phyloP scores from a whole-genome alignment of 2,797 vertebrate genomes.

The Remorina albescens region DNA sequence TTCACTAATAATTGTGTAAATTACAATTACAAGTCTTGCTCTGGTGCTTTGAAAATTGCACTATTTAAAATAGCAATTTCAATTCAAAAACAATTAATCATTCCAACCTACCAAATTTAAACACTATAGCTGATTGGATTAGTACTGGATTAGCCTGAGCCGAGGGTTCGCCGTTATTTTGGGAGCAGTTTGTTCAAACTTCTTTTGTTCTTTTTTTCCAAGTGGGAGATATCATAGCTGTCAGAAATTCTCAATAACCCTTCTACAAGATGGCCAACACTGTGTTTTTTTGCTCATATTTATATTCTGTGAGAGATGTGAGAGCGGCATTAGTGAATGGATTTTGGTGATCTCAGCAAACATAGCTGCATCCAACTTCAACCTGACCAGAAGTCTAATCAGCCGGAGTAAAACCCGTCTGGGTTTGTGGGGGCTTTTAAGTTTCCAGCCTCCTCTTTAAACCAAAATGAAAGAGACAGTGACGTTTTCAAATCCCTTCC shows the following conservation, averaged over 20 bases:
- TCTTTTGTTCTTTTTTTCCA: background rate
- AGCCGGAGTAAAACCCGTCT: constrained; percentile 30
- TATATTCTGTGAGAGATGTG: constrained; percentile 7
- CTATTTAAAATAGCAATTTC: constrained; percentile 3
- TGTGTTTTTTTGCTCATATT: constrained; percentile 12
- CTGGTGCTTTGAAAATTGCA: background rate
- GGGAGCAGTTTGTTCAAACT: background rate
- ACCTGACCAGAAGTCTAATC: constrained; percentile 20
- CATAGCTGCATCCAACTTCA: background rate
- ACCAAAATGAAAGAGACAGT: constrained; percentile 31
- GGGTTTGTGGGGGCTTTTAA: constrained; percentile 14
- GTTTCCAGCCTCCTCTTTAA: constrained; percentile 26
- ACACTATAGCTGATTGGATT: background rate
- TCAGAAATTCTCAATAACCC: constrained; percentile 1
- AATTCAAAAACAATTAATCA: constrained; percentile 1
- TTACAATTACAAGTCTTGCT: background rate
- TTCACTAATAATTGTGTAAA: constrained; percentile 9
- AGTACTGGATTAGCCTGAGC: background rate
- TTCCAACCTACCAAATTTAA: background rate
- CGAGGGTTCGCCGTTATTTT: constrained; percentile 3
- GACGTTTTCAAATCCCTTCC: constrained; percentile 17
- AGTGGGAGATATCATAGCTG: background rate
- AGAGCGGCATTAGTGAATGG: constrained; percentile 9
- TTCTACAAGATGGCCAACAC: background rate
- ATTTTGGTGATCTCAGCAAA: constrained; percentile 42